Conservation (phyloP, 2,113 vertebrate species). For the Cephalopholis sonnerati region DNA sequence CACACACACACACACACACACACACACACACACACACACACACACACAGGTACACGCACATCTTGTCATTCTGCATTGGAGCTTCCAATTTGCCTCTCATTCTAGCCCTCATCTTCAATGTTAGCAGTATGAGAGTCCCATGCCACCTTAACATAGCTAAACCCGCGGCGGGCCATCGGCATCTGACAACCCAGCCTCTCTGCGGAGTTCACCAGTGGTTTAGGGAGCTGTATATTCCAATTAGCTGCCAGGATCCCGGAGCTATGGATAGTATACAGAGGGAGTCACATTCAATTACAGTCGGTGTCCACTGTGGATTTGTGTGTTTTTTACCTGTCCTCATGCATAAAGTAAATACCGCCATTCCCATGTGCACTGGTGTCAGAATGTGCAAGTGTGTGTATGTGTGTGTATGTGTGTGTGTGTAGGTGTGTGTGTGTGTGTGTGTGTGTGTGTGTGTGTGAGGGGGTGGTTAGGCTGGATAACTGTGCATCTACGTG, state of each 20-base stretch:
- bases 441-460: slow-evolving; percentile 27
- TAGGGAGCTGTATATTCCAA: slow-evolving; percentile 82
- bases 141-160: slow-evolving; percentile 68
- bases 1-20: not conserved
- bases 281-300: slow-evolving; percentile 83
- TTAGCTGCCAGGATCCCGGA: slow-evolving; percentile 76
- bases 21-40: slow-evolving; percentile 3
- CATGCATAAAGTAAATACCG: slow-evolving; percentile 76
- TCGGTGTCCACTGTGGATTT: slow-evolving; percentile 73
- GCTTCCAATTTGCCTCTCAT: slow-evolving; percentile 63
- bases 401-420: slow-evolving; percentile 12
- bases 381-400: slow-evolving; percentile 51
- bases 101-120: slow-evolving; percentile 69
- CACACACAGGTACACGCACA: slow-evolving; percentile 1
- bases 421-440: slow-evolving; percentile 6
- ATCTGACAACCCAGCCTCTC: slow-evolving; percentile 73
- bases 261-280: slow-evolving; percentile 79
- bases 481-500: slow-evolving; percentile 49
- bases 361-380: slow-evolving; percentile 61
- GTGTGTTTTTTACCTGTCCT: slow-evolving; percentile 83
- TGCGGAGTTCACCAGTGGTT: slow-evolving; percentile 69
- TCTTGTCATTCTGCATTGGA: slow-evolving; percentile 48
- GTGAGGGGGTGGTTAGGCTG: slow-evolving; percentile 32
- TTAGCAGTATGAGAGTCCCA: slow-evolving; percentile 64
- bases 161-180: slow-evolving; percentile 51